phyloP scores from a whole-genome alignment of 1,140 invertebrate genomes.

The Mesaphorura yosii region DNA sequence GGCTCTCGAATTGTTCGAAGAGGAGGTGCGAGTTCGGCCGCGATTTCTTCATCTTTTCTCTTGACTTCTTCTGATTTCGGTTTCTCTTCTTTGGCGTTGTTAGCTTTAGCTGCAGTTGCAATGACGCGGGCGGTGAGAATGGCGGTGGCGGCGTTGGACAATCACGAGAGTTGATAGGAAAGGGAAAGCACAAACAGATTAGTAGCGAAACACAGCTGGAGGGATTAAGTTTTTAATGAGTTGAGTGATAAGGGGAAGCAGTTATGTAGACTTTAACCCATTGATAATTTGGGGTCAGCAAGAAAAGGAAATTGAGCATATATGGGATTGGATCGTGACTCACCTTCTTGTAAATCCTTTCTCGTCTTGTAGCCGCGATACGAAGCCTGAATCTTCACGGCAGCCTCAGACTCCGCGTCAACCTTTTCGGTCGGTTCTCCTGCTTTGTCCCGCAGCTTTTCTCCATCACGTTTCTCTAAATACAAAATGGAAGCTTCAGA shows the following conservation, averaged over 20 bases:
- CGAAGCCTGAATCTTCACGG: constrained; percentile 60
- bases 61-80: not conserved
- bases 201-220: too few relatives aligned
- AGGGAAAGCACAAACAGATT: too few relatives aligned
- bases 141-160: too few relatives aligned
- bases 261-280: not conserved
- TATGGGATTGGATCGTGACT: not conserved
- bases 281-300: not conserved
- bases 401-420: constrained; percentile 40
- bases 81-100: too few relatives aligned
- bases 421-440: too few relatives aligned
- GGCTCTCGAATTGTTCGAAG: not conserved
- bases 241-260: too few relatives aligned
- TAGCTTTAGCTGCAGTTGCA: too few relatives aligned
- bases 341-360: constrained; percentile 42
- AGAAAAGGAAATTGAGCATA: not conserved
- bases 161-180: too few relatives aligned
- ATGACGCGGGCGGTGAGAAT: too few relatives aligned
- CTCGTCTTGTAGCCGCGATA: constrained; percentile 57
- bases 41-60: not conserved
- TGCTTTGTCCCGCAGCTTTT: too few relatives aligned
- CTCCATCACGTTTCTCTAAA: not conserved
- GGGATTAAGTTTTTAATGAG: not conserved
- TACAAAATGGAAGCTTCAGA: too few relatives aligned
- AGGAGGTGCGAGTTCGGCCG: not conserved